Base-by-base conservation (phyloP, 2,797 vertebrate genomes). In the Artibeus jamaicensis region DNA sequence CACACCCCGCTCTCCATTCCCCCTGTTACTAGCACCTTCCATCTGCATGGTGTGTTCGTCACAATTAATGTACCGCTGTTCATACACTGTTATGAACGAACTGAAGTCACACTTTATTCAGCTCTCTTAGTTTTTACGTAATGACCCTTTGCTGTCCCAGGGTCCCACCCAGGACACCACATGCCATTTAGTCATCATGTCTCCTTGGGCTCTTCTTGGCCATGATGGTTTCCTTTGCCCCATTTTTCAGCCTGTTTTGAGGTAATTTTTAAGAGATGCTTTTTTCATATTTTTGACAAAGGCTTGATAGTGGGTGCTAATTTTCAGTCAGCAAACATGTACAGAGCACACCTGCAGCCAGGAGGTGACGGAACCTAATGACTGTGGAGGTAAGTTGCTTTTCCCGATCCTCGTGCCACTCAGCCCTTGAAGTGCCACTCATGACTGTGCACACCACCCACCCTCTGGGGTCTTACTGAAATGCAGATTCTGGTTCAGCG, bases 221-320 rank as follows among this genome's bases (percentile, higher is more conserved):
- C 32, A 24, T 71, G 89, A 91, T 65, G 79, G 24, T 95, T 91
- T 92, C 67, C 76, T 89, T 21, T 96, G 91, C 22, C 89, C 82
- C 86, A 16, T 91, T 96, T 95, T 97, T 81, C 86, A 92, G 4
- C 62, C 68, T 26, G 70, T 76, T 85, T 94, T 96, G 92, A 95
- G 81, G 89, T 93, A 59, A n/a, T 76, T 95, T 96, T 92, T 70
- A 59, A 78, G 57, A 79, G 73, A 65, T 95, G 24, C 12, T 77
- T 76, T 95, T 67, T 67, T 55, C 42, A 50, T 26, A 24, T 59
- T 78, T 95, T 76, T 94, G 86, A 65, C 83, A 94, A 68, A 53
- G 84, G 74, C 50, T 37, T 83, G 32, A 19, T 77, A 67, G 70
- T 94, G 48, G 50, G 46, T 91, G 37, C 95, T 87, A 32, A 42